Base-by-base conservation (phyloP, 2,113 vertebrate species). In the Tachuris rubrigastra region DNA sequence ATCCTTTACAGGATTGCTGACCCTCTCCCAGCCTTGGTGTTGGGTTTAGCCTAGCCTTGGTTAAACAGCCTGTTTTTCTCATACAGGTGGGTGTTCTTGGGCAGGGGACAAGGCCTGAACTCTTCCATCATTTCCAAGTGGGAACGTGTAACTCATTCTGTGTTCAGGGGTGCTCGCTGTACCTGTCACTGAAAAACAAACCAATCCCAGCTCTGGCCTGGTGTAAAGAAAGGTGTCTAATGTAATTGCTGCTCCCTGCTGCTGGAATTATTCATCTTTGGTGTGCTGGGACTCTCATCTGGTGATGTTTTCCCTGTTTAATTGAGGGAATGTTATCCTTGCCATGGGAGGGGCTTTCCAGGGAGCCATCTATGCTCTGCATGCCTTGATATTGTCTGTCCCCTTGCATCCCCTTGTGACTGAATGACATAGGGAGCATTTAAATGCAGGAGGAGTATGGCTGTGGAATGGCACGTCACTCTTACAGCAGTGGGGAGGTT, bases 91-190 rank as follows among this genome's bases (percentile, higher is more conserved):
- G 14, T 71, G 72, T 33, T 0, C 12, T 47, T 44, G 33, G 17
- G 9, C 47, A 42, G 37, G 33, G 35, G 39, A 30, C 1, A 3
- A 18, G 4, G 18, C 22, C 55, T 44, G 22, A 79, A 14, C 41
- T 82, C 67, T 27, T 42, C 0, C 1, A 59, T 35, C 6, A 3
- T 62, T 85, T 63, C 65, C 8, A 19, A 52, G 52, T 8, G 47
- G 33, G 60, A 50, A 41, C 0, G 0, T 27, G 22, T 42, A 47
- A 39, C 16, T 31, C 46, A 3, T 33, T 47, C 47, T 30, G 31
- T 30, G 53, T 16, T 55, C 56, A 46, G 63, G 9, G 12, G 5
- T 8, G 53, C 59, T n/a, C 5, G 1, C 35, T 41, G 27, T 39
- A 20, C 46, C 63, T 50, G 46, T 31, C 44, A 14, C 58, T 78